phyloP scores from a whole-genome alignment of 2,113 vertebrate genomes.

The Salvator merianae region DNA sequence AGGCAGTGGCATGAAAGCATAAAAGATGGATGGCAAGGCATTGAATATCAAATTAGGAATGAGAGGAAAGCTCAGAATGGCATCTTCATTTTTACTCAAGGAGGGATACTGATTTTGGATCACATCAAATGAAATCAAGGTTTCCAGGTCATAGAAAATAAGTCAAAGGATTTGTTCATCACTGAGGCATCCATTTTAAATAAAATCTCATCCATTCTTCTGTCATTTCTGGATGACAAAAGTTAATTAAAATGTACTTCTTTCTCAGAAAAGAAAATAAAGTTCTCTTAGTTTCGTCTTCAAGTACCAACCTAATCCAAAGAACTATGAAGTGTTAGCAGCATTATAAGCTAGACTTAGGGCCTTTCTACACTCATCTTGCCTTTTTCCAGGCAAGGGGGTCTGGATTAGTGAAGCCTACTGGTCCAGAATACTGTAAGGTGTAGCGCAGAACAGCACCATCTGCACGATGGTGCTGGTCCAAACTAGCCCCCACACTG shows the following conservation, averaged over 20 bases:
- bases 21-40: slow-evolving; percentile 13
- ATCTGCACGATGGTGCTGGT: no score
- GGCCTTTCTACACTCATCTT: no score
- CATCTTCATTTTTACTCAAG: neutral
- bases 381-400: no score
- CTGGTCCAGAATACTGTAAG: no score
- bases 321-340: neutral
- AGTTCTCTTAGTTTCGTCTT: neutral
- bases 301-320: neutral
- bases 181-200: neutral
- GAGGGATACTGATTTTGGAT: slow-evolving; percentile 7
- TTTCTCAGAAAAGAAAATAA: neutral
- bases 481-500: no score
- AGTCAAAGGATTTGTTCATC: slow-evolving; percentile 3
- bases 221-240: neutral
- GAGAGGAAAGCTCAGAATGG: neutral
- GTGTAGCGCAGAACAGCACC: no score
- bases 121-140: slow-evolving; percentile 6
- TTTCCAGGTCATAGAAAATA: slow-evolving; percentile 5
- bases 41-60: slow-evolving; percentile 17
- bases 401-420: no score
- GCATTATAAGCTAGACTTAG: neutral
- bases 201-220: neutral
- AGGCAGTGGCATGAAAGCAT: neutral
- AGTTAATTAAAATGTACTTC: neutral